Conservation (phyloP, 1,140 invertebrate genomes). For the Saccostrea echinata region DNA sequence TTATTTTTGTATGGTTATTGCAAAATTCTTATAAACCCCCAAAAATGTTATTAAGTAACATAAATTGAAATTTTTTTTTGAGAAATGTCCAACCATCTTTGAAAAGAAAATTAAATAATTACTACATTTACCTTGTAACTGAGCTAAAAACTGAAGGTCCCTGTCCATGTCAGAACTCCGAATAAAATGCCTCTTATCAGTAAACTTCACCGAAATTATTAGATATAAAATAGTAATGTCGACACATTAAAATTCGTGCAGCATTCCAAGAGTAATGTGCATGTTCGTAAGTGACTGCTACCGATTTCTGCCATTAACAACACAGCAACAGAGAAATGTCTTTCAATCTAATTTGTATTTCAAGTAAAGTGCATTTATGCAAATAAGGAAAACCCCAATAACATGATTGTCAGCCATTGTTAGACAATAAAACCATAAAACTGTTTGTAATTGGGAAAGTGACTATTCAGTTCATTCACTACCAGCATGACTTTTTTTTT, state of each 20-base stretch:
- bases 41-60: too few relatives aligned
- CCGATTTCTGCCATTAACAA: conserved; percentile 20
- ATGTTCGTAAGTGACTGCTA: neutral
- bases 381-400: conserved; percentile 21
- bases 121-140: neutral
- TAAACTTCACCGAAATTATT: neutral
- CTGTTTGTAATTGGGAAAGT: conserved; percentile 1
- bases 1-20: too few relatives aligned
- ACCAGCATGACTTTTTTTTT: conserved; percentile 8
- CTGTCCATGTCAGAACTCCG: neutral
- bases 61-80: neutral
- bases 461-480: neutral
- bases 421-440: conserved; percentile 4
- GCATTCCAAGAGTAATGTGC: neutral
- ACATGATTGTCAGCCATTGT: conserved; percentile 33
- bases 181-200: neutral
- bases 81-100: neutral
- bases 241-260: conserved; percentile 2
- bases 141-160: neutral
- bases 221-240: conserved; percentile 4
- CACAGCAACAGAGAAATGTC: conserved; percentile 27
- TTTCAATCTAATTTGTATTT: conserved; percentile 31
- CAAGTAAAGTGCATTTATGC: conserved; percentile 34
- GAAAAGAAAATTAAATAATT: neutral
- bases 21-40: too few relatives aligned